Conservation (phyloP, 2,113 vertebrate genomes). For the Coreoperca whiteheadi region DNA sequence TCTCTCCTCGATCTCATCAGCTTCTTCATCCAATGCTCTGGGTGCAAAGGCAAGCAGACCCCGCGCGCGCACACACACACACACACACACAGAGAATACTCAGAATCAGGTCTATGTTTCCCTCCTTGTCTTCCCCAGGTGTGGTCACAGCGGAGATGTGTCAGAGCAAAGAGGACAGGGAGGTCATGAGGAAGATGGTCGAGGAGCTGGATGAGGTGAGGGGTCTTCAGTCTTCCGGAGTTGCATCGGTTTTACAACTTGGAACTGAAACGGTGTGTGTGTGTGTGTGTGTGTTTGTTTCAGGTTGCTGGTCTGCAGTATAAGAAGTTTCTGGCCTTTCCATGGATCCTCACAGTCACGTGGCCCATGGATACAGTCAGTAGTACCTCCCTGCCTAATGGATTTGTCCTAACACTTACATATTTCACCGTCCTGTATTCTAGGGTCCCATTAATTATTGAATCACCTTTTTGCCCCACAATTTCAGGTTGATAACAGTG, state of each 20-base stretch:
- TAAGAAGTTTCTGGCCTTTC: constrained; percentile 93
- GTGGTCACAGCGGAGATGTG: constrained; percentile 94
- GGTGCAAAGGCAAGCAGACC: constrained; percentile 88
- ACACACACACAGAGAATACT: not conserved
- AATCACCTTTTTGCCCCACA: not conserved
- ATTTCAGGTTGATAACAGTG: not conserved
- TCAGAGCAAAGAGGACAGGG: constrained; percentile 85
- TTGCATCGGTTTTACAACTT: not conserved
- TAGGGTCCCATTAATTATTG: not conserved
- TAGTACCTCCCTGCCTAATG: not conserved
- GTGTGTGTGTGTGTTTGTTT: constrained; percentile 30
- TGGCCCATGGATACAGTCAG: constrained; percentile 91
- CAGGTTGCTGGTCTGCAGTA: constrained; percentile 91
- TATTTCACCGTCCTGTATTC: not conserved
- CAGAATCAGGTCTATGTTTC: not conserved
- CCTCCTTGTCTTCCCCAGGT: constrained; percentile 78
- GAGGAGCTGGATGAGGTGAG: constrained; percentile 92
- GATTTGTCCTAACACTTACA: not conserved
- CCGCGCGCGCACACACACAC: not conserved
- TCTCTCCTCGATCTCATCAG: constrained; percentile 93
- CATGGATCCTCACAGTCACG: constrained; percentile 95
- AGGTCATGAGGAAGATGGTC: constrained; percentile 90
- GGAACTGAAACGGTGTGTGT: not conserved
- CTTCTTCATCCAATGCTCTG: constrained; percentile 95
- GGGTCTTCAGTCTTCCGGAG: not conserved